A percentile compares a stretch with the other conserved stretches of the same genome.
Conservation (phyloP, 2,888 invertebrate species). For the Lasioglossum oenotherae region DNA sequence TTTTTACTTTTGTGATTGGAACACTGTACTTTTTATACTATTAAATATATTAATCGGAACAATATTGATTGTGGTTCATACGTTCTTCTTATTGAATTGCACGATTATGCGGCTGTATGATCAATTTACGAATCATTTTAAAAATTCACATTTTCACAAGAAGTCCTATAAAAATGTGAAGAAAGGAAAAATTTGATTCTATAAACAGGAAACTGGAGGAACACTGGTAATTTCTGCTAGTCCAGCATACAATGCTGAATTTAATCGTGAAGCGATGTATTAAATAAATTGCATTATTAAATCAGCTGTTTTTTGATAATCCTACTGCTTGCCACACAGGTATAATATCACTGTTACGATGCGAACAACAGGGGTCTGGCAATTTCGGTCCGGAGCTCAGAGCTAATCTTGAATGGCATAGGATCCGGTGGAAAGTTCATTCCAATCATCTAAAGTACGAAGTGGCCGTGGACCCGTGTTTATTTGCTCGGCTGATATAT, state of each 20-base stretch:
- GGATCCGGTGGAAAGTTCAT: conserved; percentile 50
- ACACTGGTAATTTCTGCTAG: no score
- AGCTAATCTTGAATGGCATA: neutral
- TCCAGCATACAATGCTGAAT: no score
- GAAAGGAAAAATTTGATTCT: no score
- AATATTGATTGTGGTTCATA: neutral
- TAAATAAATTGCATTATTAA: neutral
- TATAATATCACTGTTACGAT: neutral
- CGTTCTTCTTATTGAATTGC: no score
- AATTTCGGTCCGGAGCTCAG: neutral
- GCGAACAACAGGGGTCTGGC: neutral
- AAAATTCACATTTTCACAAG: no score
- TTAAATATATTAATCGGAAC: neutral
- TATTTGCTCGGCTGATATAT: conserved; percentile 42
- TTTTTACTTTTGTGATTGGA: neutral
- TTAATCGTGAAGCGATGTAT: no score
- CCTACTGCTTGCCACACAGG: neutral
- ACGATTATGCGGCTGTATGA: no score
- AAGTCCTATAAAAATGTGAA: no score
- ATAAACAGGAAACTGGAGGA: no score
- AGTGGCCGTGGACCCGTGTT: conserved; percentile 50
- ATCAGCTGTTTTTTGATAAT: neutral
- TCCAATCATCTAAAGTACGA: conserved; percentile 65
- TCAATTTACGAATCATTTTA: no score
- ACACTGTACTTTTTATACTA: neutral